Evolutionary conservation across 1,140 invertebrate species (phyloP), one percentile per base, ranked within the genome.

Genomic region (Kradibia gibbosae): DNA sequence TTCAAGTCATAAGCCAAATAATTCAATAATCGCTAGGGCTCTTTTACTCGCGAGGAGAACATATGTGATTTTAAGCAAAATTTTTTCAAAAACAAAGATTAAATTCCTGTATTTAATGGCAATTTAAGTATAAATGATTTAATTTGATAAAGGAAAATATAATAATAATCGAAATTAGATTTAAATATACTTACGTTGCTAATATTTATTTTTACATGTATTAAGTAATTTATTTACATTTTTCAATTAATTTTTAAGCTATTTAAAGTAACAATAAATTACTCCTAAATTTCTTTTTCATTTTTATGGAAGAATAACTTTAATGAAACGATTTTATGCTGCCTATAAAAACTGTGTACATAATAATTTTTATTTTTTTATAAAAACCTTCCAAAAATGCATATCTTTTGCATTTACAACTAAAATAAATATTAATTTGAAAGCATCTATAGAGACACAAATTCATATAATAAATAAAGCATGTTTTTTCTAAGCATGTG

Each of bases 331-430:
- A 22, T 22, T 53, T 53, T 53, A 53, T 1, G 20, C 15, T 11
- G 4, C 36, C 15, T 34, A 36, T 22, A 31, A 28, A 62, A 62
- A 62, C 28, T 31, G 31, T 20, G 1, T 1, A 73, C 5, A 48
- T 42, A 13, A 34, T 45, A 72, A 31, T 50, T 72, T 71, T 73
- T 73, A 34, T 73, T 73, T 31, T 73, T 73, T 73, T 73, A 28
- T 31, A 73, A 73, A 31, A n/a, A 55, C 13, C 4, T 31, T 25
- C 25, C 39, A 17, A 67, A 48, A 31, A 25, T 65, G 39, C 1
- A 45, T 50, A 77, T 65, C n/a, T n/a, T n/a, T 25, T 17, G n/a
- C 39, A 48, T 11, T 31, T 28, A 3, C 34, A 70, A 10, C 22
- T 28, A 50, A 48, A 72, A 72, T 28, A 31, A 50, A 25, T 25